phyloP scores from a whole-genome alignment of 1,140 invertebrate species.

The Drosophila parvula region DNA sequence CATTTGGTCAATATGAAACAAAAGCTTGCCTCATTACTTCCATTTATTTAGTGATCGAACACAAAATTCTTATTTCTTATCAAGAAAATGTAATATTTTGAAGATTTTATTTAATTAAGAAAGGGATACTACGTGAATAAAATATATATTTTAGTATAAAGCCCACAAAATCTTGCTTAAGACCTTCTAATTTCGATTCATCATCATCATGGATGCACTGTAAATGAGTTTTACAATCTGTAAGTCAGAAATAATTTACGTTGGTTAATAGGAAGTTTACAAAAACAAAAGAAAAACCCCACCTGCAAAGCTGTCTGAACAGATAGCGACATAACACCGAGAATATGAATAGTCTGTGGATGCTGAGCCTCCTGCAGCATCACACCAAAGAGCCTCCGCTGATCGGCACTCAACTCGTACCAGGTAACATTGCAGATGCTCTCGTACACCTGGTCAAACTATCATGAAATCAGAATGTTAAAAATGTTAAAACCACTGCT shows the following conservation, averaged over 20 bases:
- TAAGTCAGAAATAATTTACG: neutral
- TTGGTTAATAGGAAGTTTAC: neutral
- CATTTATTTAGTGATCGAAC: too few relatives aligned
- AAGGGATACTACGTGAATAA: too few relatives aligned
- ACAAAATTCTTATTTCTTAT: too few relatives aligned
- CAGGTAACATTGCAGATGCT: constrained; percentile 48
- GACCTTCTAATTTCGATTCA: constrained; percentile 37
- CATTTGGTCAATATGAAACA: neutral
- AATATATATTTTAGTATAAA: too few relatives aligned
- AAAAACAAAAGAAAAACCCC: too few relatives aligned
- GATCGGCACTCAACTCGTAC: constrained; percentile 31
- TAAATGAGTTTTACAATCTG: constrained; percentile 74
- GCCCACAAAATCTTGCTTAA: too few relatives aligned
- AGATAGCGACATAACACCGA: constrained; percentile 18
- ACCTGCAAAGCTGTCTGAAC: constrained; percentile 21
- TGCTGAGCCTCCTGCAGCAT: constrained; percentile 20
- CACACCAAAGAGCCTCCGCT: constrained; percentile 15
- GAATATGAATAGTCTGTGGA: constrained; percentile 16
- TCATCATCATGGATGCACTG: constrained; percentile 67
- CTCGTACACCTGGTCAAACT: constrained; percentile 60
- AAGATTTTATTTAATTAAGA: too few relatives aligned
- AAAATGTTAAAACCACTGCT: neutral
- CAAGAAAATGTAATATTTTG: too few relatives aligned
- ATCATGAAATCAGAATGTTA: neutral
- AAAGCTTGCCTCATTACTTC: too few relatives aligned